Conservation (phyloP, 2,888 invertebrate genomes). For the Acanthosepion lycidas region DNA sequence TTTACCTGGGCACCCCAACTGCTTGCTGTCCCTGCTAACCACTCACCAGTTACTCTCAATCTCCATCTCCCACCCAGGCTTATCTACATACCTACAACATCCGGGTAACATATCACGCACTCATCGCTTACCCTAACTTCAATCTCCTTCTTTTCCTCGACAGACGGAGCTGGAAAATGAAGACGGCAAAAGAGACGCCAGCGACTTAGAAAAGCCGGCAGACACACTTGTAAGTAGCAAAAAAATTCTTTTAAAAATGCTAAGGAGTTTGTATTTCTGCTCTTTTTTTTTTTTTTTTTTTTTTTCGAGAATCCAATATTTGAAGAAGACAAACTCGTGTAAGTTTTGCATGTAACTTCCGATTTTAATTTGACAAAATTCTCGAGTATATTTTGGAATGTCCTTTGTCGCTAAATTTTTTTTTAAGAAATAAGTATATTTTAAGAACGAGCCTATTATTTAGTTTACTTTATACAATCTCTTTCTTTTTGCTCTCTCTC, state of each 20-base stretch:
- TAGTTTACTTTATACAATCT: too few relatives aligned
- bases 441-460: too few relatives aligned
- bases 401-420: too few relatives aligned
- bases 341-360: too few relatives aligned
- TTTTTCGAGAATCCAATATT: too few relatives aligned
- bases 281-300: too few relatives aligned
- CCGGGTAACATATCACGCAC: slow-evolving; percentile 12
- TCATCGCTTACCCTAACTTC: slow-evolving; percentile 33
- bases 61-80: background rate
- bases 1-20: background rate
- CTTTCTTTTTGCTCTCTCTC: too few relatives aligned
- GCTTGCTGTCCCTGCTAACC: slow-evolving; percentile 33
- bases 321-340: too few relatives aligned
- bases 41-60: background rate
- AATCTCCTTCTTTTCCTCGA: background rate
- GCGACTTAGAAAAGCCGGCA: slow-evolving; percentile 33
- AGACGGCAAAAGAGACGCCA: slow-evolving; percentile 33
- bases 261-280: too few relatives aligned
- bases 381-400: too few relatives aligned
- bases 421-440: too few relatives aligned
- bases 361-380: too few relatives aligned
- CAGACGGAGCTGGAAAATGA: slow-evolving; percentile 33
- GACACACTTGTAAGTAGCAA: background rate
- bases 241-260: background rate
- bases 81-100: background rate